A percentile compares a stretch with the other conserved stretches of the same genome.
Conservation (phyloP, 2,797 vertebrate genomes). For the Falco columbarius region DNA sequence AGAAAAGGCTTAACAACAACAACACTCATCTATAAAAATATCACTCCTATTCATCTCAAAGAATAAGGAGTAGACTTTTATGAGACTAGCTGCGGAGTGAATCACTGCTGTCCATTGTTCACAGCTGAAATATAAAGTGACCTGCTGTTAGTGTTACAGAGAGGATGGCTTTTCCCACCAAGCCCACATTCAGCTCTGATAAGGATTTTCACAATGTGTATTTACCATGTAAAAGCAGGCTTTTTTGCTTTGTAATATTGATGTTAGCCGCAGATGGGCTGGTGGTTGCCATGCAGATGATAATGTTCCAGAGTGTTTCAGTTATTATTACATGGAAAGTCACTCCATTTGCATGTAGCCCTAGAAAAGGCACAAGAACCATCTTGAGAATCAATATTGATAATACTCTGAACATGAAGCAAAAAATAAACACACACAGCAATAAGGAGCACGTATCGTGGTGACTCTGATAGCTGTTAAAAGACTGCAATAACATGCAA, state of each 20-base stretch:
- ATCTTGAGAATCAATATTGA: slow-evolving; percentile 7
- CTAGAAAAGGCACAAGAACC: not conserved
- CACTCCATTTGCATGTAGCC: not conserved
- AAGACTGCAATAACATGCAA: not conserved
- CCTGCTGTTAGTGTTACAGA: not conserved
- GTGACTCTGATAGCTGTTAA: not conserved
- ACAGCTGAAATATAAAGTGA: not conserved
- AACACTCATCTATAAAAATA: not conserved
- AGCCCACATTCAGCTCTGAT: not conserved
- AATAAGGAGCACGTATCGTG: not conserved
- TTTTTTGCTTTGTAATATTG: not conserved
- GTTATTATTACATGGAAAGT: slow-evolving; percentile 29
- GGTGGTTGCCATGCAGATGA: slow-evolving; percentile 11
- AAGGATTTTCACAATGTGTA: not conserved
- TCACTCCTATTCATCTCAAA: not conserved
- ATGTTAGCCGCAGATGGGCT: not conserved
- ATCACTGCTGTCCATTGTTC: slow-evolving; percentile 17
- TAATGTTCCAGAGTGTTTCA: not conserved
- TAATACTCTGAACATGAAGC: not conserved
- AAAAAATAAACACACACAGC: not conserved
- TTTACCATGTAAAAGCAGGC: not conserved
- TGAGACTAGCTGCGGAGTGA: not conserved
- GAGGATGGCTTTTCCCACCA: not conserved
- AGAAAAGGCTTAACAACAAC: not conserved
- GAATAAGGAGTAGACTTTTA: slow-evolving; percentile 6